phyloP scores from a whole-genome alignment of 2,797 vertebrate species.

The Ctenosaura bakeri region DNA sequence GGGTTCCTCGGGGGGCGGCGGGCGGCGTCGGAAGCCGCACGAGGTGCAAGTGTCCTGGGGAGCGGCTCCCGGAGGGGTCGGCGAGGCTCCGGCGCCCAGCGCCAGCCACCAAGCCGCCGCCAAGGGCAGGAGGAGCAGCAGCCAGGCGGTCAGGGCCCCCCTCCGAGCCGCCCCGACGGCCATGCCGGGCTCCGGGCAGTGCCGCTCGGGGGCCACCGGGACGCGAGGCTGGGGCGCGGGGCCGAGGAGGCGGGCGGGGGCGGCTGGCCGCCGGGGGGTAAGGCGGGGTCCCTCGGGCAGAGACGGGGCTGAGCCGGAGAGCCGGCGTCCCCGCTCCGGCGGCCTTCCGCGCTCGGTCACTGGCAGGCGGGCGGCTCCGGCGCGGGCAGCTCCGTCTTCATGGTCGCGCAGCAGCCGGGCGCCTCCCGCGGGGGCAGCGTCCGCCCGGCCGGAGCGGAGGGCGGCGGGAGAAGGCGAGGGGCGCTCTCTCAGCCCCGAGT shows the following conservation, averaged over 20 bases:
- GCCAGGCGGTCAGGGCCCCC: constrained; percentile 73
- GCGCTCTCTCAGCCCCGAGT: not conserved
- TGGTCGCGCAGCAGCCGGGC: constrained; percentile 30
- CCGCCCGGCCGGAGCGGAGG: no score
- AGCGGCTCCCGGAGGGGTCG: constrained; percentile 79
- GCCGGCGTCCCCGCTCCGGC: constrained; percentile 33
- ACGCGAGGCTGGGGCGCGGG: constrained; percentile 43
- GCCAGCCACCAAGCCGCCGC: constrained; percentile 72
- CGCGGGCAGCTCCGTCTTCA: constrained; percentile 63
- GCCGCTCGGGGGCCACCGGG: constrained; percentile 60
- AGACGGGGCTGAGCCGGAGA: constrained; percentile 10
- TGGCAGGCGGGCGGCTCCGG: constrained; percentile 45
- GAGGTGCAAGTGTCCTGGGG: constrained; percentile 91
- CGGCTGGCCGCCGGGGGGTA: not conserved
- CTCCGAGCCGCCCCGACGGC: constrained; percentile 78
- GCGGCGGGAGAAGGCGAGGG: no score
- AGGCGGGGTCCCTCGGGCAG: not conserved
- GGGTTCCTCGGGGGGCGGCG: constrained; percentile 81
- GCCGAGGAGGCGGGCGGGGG: not conserved
- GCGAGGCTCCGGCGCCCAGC: constrained; percentile 78
- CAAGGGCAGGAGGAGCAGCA: constrained; percentile 48
- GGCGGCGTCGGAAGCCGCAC: constrained; percentile 88
- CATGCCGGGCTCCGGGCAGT: constrained; percentile 77
- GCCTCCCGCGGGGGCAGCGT: constrained; percentile 46
- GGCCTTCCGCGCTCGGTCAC: constrained; percentile 25